Percentiles rank a stretch among this genome's conserved stretches.
These are phyloP conservation scores for Sardina pilchardus DNA, from an alignment of 2,113 vertebrate species.

Conservation along the genomic window DNA sequence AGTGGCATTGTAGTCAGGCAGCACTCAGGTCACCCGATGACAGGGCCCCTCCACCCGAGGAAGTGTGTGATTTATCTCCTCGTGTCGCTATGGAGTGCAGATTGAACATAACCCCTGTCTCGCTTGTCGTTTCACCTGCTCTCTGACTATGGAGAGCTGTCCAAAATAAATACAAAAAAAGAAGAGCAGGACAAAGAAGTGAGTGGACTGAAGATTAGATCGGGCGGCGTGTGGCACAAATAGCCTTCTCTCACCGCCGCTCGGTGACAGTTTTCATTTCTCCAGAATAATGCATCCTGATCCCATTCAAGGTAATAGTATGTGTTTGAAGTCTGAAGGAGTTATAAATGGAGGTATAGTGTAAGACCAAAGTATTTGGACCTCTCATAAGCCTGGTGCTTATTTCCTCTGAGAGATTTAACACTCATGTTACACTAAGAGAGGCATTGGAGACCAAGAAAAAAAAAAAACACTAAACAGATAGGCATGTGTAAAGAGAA, in stretches of 20 bases:
- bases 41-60: neutral
- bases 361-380: neutral
- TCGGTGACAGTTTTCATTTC: conserved; percentile 2
- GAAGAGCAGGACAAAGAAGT: neutral
- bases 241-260: neutral
- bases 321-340: conserved; percentile 33
- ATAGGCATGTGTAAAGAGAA: neutral
- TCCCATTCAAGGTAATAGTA: conserved; percentile 27
- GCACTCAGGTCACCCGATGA: neutral
- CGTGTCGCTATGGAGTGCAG: neutral
- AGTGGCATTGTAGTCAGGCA: neutral
- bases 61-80: neutral
- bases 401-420: neutral
- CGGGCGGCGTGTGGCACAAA: neutral
- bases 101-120: conserved; percentile 1
- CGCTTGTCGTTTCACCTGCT: neutral
- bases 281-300: conserved; percentile 39
- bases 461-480: neutral
- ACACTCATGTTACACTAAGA: neutral
- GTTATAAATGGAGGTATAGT: conserved; percentile 29
- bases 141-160: neutral
- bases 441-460: neutral
- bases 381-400: neutral
- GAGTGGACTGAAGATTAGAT: neutral
- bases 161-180: neutral